Base-by-base conservation (phyloP, 1,140 invertebrate genomes). In the Eupeodes corollae region DNA sequence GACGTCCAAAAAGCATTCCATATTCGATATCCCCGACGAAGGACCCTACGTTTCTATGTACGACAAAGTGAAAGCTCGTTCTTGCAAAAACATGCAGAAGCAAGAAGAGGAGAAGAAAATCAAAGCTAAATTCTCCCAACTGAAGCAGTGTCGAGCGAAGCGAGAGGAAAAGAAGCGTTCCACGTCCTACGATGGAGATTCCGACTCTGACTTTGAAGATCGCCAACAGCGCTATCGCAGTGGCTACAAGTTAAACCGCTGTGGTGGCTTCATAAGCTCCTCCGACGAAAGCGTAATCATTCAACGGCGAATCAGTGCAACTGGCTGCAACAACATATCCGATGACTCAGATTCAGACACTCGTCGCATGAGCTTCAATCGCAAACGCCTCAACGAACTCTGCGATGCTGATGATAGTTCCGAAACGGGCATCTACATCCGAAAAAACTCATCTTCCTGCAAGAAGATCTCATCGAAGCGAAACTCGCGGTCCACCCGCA, bases 41-140 rank as follows among this genome's bases (percentile, higher is more conserved):
- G 89, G 86, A 51, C 88, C 88, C 3, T 95, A 93, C 61, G 90
- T 93, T 49, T 96, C 92, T 31, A 98, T 98, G 93, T 98, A 98
- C 67, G 94, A 97, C 64, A 96, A 96, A 71, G 91, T 98, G 0
- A 98, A 98, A 71, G 88, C 91, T 5, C 79, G 92, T 37, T 94
- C 91, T 19, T 92, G 85, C 46, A 90, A 90, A 65, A 88, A 89
- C 60, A 87, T 89, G 83, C 86, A 90, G 67, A 90, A 89, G 63
- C 78, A 88, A 56, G 88, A 91, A 60, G 86, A 91, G 68, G 83
- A 91, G 70, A 88, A 90, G 68, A 83, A 83, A 66, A 77, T 91
- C 15, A 88, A 90, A 65, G 87, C 90, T 15, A 91, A 91, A 68
- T 91, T 93, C 59, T 86, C 82, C 56, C 84, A 89, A 57, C 63